phyloP scores from a whole-genome alignment of 2,888 invertebrate species.

The Spicauda simplicius region DNA sequence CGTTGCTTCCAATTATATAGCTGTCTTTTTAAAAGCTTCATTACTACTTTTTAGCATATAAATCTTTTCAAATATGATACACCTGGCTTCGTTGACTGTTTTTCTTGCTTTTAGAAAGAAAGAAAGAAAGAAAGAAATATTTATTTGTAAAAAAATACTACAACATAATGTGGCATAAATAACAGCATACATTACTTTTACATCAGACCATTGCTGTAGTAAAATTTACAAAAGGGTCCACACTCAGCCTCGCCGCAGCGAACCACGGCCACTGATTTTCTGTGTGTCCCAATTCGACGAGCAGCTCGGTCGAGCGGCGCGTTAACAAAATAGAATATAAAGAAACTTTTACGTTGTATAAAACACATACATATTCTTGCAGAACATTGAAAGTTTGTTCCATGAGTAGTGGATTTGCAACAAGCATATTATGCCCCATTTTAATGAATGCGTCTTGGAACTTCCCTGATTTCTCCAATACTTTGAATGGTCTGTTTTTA shows the following conservation, averaged over 20 bases:
- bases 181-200: too few relatives aligned
- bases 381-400: constrained; percentile 42
- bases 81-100: constrained; percentile 41
- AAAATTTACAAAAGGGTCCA: too few relatives aligned
- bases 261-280: too few relatives aligned
- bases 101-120: too few relatives aligned
- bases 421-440: constrained; percentile 35
- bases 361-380: constrained; percentile 40
- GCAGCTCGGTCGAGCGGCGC: too few relatives aligned
- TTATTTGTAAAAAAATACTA: too few relatives aligned
- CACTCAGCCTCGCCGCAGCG: too few relatives aligned
- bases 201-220: too few relatives aligned
- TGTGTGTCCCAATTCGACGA: too few relatives aligned
- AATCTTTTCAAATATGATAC: constrained; percentile 42
- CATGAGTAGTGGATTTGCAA: constrained; percentile 37
- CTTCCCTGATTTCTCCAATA: constrained; percentile 38
- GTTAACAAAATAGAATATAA: too few relatives aligned
- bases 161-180: too few relatives aligned
- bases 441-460: constrained; percentile 40
- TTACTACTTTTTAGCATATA: constrained; percentile 42
- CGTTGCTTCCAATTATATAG: constrained; percentile 39
- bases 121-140: too few relatives aligned
- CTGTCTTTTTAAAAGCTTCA: constrained; percentile 42
- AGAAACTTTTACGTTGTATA: constrained; percentile 43
- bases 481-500: constrained; percentile 31